phyloP scores from a whole-genome alignment of 2,113 vertebrate genomes.

The Athene noctua region DNA sequence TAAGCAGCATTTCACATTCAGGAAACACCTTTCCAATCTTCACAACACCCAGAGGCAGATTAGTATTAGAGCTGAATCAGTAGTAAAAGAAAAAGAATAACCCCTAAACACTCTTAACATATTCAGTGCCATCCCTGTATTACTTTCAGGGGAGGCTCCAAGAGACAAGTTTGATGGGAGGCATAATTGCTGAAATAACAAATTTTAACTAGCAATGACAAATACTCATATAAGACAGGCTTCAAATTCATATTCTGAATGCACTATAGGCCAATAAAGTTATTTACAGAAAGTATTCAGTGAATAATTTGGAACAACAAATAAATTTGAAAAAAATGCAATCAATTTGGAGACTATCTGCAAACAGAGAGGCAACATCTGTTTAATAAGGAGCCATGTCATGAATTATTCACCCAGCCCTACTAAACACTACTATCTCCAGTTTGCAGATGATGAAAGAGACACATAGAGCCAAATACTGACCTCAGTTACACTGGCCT shows the following conservation, averaged over 20 bases:
- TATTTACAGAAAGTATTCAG: constrained; percentile 14
- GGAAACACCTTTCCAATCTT: not conserved
- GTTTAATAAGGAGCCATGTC: not conserved
- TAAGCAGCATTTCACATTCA: not conserved
- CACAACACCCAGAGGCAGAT: not conserved
- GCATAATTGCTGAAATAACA: not conserved
- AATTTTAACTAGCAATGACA: not conserved
- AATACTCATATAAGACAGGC: not conserved
- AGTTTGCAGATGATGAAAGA: constrained; percentile 2
- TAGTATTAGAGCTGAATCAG: not conserved
- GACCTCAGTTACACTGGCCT: not conserved
- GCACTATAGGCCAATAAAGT: not conserved
- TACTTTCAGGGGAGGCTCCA: not conserved
- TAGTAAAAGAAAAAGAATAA: not conserved
- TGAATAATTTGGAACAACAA: constrained; percentile 38
- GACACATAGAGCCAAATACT: not conserved
- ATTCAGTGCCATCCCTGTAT: not conserved
- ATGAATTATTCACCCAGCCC: constrained; percentile 41
- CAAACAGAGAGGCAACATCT: constrained; percentile 17
- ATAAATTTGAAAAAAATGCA: constrained; percentile 9
- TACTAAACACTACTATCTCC: not conserved
- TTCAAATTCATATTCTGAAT: not conserved
- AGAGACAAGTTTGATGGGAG: not conserved
- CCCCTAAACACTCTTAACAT: not conserved
- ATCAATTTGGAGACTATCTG: constrained; percentile 2